Evolutionary conservation across 2,113 vertebrate genomes (phyloP).

Genomic region (Colinus virginianus): DNA sequence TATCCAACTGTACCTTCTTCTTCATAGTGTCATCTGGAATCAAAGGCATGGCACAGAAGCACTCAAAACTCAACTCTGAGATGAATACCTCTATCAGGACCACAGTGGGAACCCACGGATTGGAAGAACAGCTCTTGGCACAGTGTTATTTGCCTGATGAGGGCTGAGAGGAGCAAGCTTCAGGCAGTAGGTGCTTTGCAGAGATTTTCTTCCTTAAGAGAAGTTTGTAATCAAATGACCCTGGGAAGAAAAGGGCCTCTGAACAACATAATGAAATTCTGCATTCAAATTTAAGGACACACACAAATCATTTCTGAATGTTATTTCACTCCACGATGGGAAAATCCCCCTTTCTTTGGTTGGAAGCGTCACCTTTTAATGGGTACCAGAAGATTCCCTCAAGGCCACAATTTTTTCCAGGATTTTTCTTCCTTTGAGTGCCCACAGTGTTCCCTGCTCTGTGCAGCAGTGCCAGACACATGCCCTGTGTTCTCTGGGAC

Average conservation of each 20-base stretch:
- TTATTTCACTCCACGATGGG: background rate
- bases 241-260: conserved; percentile 61
- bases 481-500: background rate
- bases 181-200: background rate
- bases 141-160: background rate
- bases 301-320: conserved; percentile 26
- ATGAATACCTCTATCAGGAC: background rate
- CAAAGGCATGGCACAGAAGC: background rate
- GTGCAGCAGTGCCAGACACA: background rate
- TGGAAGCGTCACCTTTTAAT: conserved; percentile 56
- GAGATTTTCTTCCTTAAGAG: conserved; percentile 27
- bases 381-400: conserved; percentile 42
- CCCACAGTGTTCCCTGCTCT: background rate
- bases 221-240: conserved; percentile 31
- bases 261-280: conserved; percentile 47
- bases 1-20: background rate
- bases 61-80: background rate
- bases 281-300: background rate
- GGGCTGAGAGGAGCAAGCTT: conserved; percentile 26
- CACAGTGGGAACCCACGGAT: background rate
- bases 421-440: background rate
- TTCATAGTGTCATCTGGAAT: background rate
- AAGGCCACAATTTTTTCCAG: conserved; percentile 8
- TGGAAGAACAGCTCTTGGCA: background rate
- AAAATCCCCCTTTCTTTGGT: conserved; percentile 18